Conservation (phyloP, 2,113 vertebrate species). For the Rynchops niger region DNA sequence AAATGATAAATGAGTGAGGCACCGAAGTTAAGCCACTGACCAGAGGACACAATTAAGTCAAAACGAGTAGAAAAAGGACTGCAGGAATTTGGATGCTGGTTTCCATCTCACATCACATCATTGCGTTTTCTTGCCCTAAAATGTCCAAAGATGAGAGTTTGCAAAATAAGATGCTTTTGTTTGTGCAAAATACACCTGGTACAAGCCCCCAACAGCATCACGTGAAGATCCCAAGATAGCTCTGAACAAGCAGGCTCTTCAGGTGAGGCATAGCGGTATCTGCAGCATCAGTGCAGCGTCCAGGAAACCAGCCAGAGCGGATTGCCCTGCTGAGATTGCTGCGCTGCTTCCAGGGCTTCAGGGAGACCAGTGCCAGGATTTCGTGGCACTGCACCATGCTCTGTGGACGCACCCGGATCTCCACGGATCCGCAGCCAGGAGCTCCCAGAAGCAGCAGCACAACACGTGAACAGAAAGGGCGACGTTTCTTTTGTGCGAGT, state of each 20-base stretch:
- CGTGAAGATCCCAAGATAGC: not conserved
- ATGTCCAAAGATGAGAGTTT: not conserved
- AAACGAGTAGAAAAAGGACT: not conserved
- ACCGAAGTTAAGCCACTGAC: not conserved
- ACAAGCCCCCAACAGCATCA: not conserved
- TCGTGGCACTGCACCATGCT: not conserved
- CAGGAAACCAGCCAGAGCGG: not conserved
- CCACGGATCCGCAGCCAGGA: not conserved
- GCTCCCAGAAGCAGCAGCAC: not conserved
- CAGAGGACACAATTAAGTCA: not conserved
- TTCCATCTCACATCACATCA: not conserved
- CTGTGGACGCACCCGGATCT: not conserved
- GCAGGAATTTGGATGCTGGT: not conserved
- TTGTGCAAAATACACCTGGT: not conserved
- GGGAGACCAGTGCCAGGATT: not conserved
- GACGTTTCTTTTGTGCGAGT: not conserved
- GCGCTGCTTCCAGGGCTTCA: not conserved
- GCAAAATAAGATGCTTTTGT: not conserved
- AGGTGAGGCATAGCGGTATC: not conserved
- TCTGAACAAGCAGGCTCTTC: not conserved
- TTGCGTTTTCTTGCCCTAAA: not conserved
- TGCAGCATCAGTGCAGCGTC: not conserved
- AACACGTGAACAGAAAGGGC: not conserved
- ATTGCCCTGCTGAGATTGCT: conserved; percentile 4
- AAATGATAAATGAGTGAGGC: not conserved